Evolutionary conservation across 2,113 vertebrate species (phyloP).

Genomic region (Toxotes chatareus): DNA sequence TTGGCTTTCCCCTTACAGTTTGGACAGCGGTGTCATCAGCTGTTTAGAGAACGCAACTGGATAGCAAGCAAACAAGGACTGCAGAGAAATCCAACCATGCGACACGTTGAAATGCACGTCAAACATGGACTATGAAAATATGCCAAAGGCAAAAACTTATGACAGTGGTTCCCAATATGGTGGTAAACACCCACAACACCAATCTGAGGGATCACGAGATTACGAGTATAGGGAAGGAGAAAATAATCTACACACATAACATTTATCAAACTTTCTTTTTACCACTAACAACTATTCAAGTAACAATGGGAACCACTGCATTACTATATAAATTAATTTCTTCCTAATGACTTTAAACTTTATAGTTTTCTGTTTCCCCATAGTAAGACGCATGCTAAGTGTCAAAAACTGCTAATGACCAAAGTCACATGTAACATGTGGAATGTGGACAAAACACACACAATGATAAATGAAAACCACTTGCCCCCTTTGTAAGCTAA

Average conservation of each 20-base stretch:
- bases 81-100: constrained; percentile 44
- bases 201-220: background rate
- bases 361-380: background rate
- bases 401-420: background rate
- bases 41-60: constrained; percentile 46
- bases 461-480: constrained; percentile 72
- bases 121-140: background rate
- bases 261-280: background rate
- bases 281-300: no score
- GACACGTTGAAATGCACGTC: constrained; percentile 27
- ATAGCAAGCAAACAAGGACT: constrained; percentile 29
- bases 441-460: constrained; percentile 43
- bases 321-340: background rate
- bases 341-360: background rate
- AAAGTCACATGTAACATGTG: constrained; percentile 11
- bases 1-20: constrained; percentile 51
- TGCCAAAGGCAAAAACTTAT: constrained; percentile 40
- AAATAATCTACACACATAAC: background rate
- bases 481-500: constrained; percentile 64
- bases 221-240: no score
- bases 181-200: background rate
- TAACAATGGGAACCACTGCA: background rate
- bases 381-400: background rate
- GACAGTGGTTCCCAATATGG: background rate
- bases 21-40: constrained; percentile 18